Conservation (phyloP, 2,888 invertebrate genomes). For the Trimorus sp. region DNA sequence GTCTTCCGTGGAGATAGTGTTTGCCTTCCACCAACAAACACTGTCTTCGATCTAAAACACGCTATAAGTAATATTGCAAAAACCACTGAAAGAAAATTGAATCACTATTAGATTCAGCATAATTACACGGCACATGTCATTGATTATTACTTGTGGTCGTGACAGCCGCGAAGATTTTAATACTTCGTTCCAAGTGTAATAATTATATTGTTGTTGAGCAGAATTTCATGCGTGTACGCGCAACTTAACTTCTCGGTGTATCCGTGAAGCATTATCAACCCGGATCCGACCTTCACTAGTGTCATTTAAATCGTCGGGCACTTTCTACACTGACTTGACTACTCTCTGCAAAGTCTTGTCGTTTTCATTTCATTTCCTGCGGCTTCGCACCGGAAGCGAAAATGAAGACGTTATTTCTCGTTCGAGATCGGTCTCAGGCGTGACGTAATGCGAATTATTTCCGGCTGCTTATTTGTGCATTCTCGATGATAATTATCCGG, state of each 20-base stretch:
- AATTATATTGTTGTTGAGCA: conserved; percentile 34
- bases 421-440: conserved; percentile 35
- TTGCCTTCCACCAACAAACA: too few species aligned
- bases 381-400: conserved; percentile 63
- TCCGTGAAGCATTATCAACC: conserved; percentile 71
- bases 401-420: conserved; percentile 50
- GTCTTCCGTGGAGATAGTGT: too few species aligned
- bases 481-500: not conserved
- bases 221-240: conserved; percentile 13
- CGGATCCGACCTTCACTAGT: conserved; percentile 80
- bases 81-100: conserved; percentile 12
- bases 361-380: conserved; percentile 77
- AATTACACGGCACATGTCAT: conserved; percentile 3
- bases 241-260: conserved; percentile 33
- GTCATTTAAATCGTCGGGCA: conserved; percentile 74
- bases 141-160: conserved; percentile 9
- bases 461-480: conserved; percentile 2
- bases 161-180: conserved; percentile 15
- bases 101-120: conserved; percentile 6
- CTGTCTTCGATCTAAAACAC: too few species aligned
- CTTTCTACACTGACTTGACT: conserved; percentile 80
- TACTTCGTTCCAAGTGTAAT: conserved; percentile 20
- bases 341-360: conserved; percentile 72
- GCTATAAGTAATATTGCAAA: not conserved
- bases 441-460: conserved; percentile 54